Evolutionary conservation across 2,797 vertebrate genomes (phyloP), one percentile per base, ranked within the genome.

Genomic region (Coregonus ussuriensis): DNA sequence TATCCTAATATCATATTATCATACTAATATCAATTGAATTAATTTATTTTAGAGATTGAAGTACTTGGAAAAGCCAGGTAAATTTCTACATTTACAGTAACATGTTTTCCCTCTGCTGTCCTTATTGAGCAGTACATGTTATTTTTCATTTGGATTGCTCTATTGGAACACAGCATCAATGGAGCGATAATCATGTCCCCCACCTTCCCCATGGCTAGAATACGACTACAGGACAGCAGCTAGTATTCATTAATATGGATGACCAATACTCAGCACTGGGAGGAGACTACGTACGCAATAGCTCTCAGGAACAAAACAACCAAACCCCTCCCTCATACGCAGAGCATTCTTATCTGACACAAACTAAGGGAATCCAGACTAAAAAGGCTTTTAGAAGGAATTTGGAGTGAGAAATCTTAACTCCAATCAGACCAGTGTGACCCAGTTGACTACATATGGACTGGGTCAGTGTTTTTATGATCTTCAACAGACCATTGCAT

Each of bases 221-320:
- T 72, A 37, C 1, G 15, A 33, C 65, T 31, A 29, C 31, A 66
- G 65, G 68, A 81, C 76, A 75, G 62, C 25, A 21, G 73, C 73
- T 75, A 70, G 71, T 81, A 51, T 62, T 75, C 69, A 75, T 78
- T 75, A 75, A 75, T 72, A 78, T 77, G 72, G 56, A 81, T 18
- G 47, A 33, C 47, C 21, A 52, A 68, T 51, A 25, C 41, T 13
- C 21, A 29, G 70, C 47, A 29, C 18, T 37, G 70, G 35, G 9
- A 35, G n/a, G 18, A 73, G 21, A 59, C 72, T 21, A 56, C 53
- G 56, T 29, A 62, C 31, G 6, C 72, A 41, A 53, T n/a, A 25
- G 29, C 72, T 53, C 54, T 62, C 72, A 63, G 65, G 18, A 21
- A n/a, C 52, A 35, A 16, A 3, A 56, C 29, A 29, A 59, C 29